Evolutionary conservation across 2,113 vertebrate genomes (phyloP).

Genomic region (Malurus melanocephalus): DNA sequence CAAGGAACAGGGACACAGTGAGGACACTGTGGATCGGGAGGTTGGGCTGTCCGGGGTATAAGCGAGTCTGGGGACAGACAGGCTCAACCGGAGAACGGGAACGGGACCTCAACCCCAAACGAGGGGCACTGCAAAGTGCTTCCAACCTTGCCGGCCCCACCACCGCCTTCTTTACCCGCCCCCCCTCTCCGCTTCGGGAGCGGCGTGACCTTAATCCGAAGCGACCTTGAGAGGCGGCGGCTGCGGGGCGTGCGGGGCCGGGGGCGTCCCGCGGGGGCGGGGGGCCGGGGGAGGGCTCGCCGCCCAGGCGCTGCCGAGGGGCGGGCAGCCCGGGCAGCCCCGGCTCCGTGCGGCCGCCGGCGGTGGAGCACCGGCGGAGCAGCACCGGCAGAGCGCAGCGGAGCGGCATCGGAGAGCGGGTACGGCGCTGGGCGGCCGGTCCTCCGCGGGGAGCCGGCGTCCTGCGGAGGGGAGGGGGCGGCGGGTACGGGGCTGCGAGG

Average conservation of each 20-base stretch:
- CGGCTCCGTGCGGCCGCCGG: background rate
- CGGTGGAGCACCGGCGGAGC: background rate
- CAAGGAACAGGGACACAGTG: background rate
- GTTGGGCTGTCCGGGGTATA: background rate
- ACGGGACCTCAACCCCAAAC: background rate
- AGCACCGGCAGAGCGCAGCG: background rate
- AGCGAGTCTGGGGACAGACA: background rate
- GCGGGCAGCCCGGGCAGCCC: background rate
- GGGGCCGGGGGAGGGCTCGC: background rate
- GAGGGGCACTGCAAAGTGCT: background rate
- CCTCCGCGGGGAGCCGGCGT: background rate
- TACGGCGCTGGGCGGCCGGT: background rate
- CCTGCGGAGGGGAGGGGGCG: background rate
- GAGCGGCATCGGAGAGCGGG: background rate
- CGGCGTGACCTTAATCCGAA: conserved; percentile 35
- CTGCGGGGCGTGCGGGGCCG: background rate
- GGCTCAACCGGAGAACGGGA: background rate
- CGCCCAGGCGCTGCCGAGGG: background rate
- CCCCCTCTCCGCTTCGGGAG: background rate
- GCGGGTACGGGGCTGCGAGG: background rate
- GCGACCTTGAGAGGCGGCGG: conserved; percentile 9
- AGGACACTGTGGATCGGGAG: background rate
- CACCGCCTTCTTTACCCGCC: background rate
- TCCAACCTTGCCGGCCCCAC: too few relatives aligned
- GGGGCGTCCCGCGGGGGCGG: background rate